A percentile compares a stretch with the other conserved stretches of the same genome.
phyloP scores from a whole-genome alignment of 2,888 invertebrate species.

The Chirona hameri region DNA sequence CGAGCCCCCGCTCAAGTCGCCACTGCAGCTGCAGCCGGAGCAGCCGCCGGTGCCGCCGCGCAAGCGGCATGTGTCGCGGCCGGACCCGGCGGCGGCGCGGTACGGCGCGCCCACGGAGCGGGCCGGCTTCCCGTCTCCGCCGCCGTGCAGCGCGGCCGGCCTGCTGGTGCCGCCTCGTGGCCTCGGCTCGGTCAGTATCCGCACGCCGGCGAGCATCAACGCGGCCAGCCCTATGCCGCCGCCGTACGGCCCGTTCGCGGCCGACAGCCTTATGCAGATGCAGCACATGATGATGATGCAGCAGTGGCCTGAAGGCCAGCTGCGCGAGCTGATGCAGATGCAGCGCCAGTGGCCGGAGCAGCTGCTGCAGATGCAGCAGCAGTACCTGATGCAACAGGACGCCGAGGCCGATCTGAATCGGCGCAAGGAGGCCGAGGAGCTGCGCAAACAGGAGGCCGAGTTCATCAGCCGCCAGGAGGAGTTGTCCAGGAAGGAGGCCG shows the following conservation, averaged over 20 bases:
- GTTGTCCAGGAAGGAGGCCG: not conserved
- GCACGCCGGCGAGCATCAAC: conserved; percentile 27
- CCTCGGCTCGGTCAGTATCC: not conserved
- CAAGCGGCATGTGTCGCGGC: conserved; percentile 9
- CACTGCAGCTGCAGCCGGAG: not conserved
- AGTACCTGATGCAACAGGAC: not conserved
- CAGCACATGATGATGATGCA: conserved; percentile 1
- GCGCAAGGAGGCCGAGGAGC: not conserved
- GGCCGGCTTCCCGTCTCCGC: not conserved
- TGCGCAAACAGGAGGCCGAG: not conserved
- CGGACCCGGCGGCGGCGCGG: not conserved
- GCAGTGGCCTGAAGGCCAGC: not conserved
- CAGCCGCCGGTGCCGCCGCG: not conserved
- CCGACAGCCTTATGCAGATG: not conserved
- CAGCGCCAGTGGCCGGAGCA: not conserved
- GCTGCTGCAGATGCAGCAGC: not conserved
- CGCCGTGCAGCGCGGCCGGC: not conserved
- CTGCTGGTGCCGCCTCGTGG: not conserved
- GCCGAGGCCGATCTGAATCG: not conserved
- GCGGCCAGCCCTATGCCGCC: not conserved
- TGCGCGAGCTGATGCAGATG: not conserved
- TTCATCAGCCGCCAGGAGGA: not conserved
- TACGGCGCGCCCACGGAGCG: not conserved
- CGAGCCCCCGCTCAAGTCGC: not conserved
- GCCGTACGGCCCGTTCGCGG: not conserved